These are phyloP conservation scores for Drosophila incognita DNA, from an alignment of 2,888 invertebrate genomes.

Conservation along the genomic window DNA sequence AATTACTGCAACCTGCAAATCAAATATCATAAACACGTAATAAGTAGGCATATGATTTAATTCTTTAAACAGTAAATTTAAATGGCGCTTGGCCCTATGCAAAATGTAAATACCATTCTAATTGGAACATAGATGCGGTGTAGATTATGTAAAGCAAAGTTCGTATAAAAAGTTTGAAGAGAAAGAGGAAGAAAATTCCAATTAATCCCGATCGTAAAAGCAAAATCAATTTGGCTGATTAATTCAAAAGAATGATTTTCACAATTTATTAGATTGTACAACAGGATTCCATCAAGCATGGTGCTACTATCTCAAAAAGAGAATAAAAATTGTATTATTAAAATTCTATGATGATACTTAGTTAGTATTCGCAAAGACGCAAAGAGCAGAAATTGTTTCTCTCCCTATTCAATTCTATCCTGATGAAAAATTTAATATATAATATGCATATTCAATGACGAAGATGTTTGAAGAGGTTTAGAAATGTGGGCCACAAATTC, in stretches of 20 bases:
- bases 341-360: background rate
- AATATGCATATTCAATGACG: background rate
- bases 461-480: background rate
- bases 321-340: background rate
- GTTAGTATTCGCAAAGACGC: background rate
- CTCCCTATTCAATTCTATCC: background rate
- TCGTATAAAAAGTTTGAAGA: background rate
- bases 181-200: background rate
- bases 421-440: background rate
- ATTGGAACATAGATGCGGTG: background rate
- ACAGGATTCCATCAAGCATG: background rate
- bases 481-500: background rate
- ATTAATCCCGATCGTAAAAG: background rate
- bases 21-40: constrained; percentile 56
- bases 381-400: background rate
- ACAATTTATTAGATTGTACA: background rate
- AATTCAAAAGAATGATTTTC: background rate
- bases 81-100: too few relatives aligned
- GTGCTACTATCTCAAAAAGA: background rate
- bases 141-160: background rate
- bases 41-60: constrained; percentile 33
- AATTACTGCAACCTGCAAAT: background rate
- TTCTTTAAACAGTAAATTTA: too few relatives aligned
- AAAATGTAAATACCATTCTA: background rate
- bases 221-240: background rate